Percentiles rank a stretch among this genome's conserved stretches.
phyloP scores from a whole-genome alignment of 2,797 vertebrate species.

The Catamblyrhynchus diadema region DNA sequence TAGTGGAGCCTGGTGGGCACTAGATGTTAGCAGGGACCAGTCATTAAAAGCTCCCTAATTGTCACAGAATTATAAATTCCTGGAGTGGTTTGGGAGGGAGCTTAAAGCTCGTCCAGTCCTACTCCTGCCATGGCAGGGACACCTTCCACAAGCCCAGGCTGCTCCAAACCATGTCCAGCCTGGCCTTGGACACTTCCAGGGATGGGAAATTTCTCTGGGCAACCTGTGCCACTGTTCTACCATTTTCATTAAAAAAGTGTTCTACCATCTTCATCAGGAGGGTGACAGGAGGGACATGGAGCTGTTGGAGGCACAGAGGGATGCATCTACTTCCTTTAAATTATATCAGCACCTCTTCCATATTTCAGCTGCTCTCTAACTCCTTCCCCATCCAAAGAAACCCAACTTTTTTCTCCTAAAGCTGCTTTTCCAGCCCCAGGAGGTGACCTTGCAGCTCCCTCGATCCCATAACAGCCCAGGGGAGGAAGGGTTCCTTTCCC shows the following conservation, averaged over 20 bases:
- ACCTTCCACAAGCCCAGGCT: neutral
- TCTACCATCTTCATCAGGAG: neutral
- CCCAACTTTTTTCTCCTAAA: neutral
- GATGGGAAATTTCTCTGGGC: neutral
- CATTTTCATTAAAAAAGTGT: neutral
- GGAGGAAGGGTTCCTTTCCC: neutral
- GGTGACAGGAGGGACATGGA: too few relatives aligned
- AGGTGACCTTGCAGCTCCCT: neutral
- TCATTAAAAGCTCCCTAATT: neutral
- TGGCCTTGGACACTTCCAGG: neutral
- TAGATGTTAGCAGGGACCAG: neutral
- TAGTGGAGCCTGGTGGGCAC: neutral
- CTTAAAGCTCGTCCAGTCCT: neutral
- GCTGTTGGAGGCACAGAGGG: too few relatives aligned
- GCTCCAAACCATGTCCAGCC: accelerated
- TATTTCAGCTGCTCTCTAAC: neutral
- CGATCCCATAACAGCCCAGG: neutral
- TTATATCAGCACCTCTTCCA: accelerated
- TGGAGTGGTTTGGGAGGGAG: neutral
- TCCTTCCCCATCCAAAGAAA: too few relatives aligned
- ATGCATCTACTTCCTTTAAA: neutral
- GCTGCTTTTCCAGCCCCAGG: neutral
- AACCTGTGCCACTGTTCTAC: neutral
- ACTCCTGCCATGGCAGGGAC: neutral
- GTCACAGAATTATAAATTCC: neutral